Evolutionary conservation across 2,113 vertebrate genomes (phyloP).

Genomic region (Orycteropus afer): DNA sequence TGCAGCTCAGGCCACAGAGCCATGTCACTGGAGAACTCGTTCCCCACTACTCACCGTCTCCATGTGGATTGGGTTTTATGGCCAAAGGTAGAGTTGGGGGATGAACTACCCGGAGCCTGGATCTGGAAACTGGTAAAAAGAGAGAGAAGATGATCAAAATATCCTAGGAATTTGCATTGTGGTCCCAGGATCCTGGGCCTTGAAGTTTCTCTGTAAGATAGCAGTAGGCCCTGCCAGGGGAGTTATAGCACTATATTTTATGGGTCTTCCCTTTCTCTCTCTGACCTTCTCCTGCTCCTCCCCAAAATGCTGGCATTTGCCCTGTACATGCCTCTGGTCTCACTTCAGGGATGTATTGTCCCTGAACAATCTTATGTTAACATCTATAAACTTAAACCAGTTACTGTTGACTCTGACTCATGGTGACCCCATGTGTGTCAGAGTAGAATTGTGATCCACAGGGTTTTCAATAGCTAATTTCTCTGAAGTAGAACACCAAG

Average conservation of each 20-base stretch:
- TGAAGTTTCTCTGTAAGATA: neutral
- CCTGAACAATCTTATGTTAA: neutral
- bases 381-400: neutral
- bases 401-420: neutral
- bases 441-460: neutral
- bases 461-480: neutral
- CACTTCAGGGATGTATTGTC: neutral
- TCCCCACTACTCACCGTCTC: conserved; percentile 54
- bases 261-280: neutral
- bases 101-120: conserved; percentile 55
- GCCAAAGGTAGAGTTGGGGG: conserved; percentile 56
- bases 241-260: neutral
- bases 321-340: neutral
- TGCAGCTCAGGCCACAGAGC: neutral
- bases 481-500: neutral
- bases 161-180: neutral
- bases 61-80: neutral
- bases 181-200: neutral
- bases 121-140: conserved; percentile 62
- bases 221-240: too few species aligned
- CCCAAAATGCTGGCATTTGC: neutral
- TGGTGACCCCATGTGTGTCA: neutral
- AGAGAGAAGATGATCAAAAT: conserved; percentile 17
- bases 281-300: neutral
- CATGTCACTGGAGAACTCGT: neutral